Conservation (phyloP, 2,888 invertebrate genomes). For the Stenchaetothrips biformis region DNA sequence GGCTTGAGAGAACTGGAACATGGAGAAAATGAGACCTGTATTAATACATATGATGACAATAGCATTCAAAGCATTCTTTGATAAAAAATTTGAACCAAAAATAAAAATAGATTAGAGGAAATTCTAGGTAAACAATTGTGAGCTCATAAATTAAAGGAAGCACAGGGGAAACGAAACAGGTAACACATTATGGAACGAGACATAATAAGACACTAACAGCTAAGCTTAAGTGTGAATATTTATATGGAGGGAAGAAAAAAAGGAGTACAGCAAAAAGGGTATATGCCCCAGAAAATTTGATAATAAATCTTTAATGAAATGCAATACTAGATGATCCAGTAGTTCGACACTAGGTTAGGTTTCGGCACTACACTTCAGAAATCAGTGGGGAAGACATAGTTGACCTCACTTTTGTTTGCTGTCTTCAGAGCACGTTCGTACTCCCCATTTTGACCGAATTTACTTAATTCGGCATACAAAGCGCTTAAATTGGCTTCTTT, state of each 20-base stretch:
- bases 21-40: neutral
- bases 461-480: slow-evolving; percentile 73
- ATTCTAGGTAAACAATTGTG: neutral
- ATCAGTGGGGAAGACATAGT: neutral
- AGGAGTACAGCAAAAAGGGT: neutral
- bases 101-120: slow-evolving; percentile 32
- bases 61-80: neutral
- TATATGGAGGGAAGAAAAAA: neutral
- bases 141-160: slow-evolving; percentile 15
- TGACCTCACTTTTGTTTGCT: slow-evolving; percentile 77
- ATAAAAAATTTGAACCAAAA: slow-evolving; percentile 33
- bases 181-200: no score
- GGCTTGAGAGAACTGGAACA: slow-evolving; percentile 75
- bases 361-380: slow-evolving; percentile 9
- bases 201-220: neutral
- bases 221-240: neutral
- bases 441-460: slow-evolving; percentile 76
- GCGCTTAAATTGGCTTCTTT: slow-evolving; percentile 65
- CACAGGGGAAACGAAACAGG: neutral
- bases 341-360: neutral
- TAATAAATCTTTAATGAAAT: neutral
- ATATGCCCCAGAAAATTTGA: neutral
- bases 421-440: slow-evolving; percentile 88
- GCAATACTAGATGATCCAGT: neutral
- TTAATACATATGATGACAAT: neutral